A percentile compares a stretch with the other conserved stretches of the same genome.
Evolutionary conservation across 2,113 vertebrate species (phyloP).

Genomic region (Symphodus melops): DNA sequence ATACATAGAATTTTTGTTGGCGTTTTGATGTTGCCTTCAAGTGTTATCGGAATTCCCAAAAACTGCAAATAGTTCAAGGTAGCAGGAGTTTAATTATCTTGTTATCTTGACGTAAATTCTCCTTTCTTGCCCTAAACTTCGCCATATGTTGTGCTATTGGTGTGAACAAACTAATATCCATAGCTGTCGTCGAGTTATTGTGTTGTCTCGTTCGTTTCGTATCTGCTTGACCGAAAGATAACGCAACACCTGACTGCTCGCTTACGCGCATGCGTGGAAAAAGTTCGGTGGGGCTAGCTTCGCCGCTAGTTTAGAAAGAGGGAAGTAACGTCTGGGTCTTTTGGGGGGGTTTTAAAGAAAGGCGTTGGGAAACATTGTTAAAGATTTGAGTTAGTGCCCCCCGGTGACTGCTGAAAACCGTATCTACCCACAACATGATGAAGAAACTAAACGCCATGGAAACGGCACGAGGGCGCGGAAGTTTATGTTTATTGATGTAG

Average conservation of each 20-base stretch:
- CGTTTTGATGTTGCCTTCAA: slow-evolving; percentile 47
- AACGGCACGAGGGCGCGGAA: slow-evolving; percentile 42
- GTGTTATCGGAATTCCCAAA: not conserved
- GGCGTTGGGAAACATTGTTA: not conserved
- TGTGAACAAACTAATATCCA: not conserved
- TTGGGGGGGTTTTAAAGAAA: slow-evolving; percentile 32
- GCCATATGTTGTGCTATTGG: no score
- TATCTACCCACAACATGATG: not conserved
- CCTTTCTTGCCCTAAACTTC: no score
- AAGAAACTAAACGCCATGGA: not conserved
- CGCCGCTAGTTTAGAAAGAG: slow-evolving; percentile 48
- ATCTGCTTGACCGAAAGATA: slow-evolving; percentile 13
- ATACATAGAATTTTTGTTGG: no score
- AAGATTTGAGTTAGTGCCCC: not conserved
- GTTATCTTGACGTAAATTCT: no score
- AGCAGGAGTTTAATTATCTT: not conserved
- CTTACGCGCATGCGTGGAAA: slow-evolving; percentile 65
- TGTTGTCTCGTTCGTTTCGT: not conserved
- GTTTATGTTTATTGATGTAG: slow-evolving; percentile 66
- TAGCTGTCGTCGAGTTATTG: not conserved
- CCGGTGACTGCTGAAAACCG: not conserved
- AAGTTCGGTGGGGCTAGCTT: slow-evolving; percentile 65
- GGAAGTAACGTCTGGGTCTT: slow-evolving; percentile 31
- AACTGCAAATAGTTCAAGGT: not conserved
- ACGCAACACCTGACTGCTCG: slow-evolving; percentile 48